Base-by-base conservation (phyloP, 2,888 invertebrate genomes). In the Amaurobius ferox region DNA sequence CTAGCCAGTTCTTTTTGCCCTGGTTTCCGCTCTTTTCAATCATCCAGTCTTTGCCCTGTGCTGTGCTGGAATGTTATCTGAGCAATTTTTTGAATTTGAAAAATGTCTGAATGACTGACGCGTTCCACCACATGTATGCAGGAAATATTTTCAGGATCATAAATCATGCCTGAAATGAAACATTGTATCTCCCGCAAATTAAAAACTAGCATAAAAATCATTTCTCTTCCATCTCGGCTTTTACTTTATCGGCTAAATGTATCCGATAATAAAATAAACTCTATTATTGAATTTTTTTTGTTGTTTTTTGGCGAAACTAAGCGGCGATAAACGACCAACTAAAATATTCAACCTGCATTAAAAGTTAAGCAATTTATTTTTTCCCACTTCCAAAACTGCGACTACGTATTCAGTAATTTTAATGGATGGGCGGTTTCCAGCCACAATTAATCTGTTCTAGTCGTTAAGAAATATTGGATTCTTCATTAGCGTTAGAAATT, bases 391-490 rank as follows among this genome's bases (percentile, higher is more conserved):
- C 0, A 30, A 9, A 28, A 6, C 64, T 64, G 30, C 13, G 30
- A 64, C 7, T 28, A 0, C 7, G 29, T 16, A 29, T 55, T 23
- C 19, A 64, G 64, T 64, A 30, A 29, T 30, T 64, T 30, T 64
- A 64, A 64, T 64, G 30, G 30, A 28, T 61, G 30, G 30, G 30
- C 11, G 7, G 13, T 64, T 64, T 30, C 5, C 0, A 1, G 64
- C 29, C 16, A 30, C 11, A 13, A 64, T 64, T 64, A 64, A 64
- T 64, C n/a, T 64, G 30, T 64, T 64, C 30, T 62, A 71, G 13
- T n/a, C 62, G 44, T 79, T 79, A 79, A 64, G 70, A 71, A 79
- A 70, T 79, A 71, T 71, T 78, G 68, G 30, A 79, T 71, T 72
- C 55, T 66, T 61, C 35, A 77, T 68, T 40, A 77, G 23, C 7